Conservation (phyloP, 2,797 vertebrate genomes). For the Sternotherus odoratus region DNA sequence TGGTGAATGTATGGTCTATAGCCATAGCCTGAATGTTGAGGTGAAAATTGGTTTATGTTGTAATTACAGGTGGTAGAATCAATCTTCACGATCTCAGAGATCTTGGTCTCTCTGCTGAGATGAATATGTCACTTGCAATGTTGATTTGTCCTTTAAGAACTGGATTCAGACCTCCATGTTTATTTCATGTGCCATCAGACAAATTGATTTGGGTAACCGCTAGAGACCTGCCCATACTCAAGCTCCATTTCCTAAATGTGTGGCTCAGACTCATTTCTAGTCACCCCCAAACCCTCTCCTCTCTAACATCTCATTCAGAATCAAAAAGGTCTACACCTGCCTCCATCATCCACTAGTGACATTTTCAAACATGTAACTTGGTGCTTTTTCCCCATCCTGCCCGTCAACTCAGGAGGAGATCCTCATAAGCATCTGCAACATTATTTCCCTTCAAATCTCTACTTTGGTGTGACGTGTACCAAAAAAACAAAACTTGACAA, state of each 20-base stretch:
- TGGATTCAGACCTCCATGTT: neutral
- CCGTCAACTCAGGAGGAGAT: neutral
- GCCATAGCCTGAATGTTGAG: neutral
- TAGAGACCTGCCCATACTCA: neutral
- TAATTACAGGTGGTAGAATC: neutral
- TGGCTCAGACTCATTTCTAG: neutral
- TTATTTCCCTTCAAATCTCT: too few relatives aligned
- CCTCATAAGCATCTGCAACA: neutral
- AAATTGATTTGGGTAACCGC: neutral
- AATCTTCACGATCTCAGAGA: neutral
- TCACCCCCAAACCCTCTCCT: neutral
- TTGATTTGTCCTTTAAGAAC: neutral
- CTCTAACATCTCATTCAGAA: neutral
- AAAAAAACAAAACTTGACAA: neutral
- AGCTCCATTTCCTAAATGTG: neutral
- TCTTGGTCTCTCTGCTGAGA: neutral
- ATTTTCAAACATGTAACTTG: neutral
- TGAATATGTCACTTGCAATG: neutral
- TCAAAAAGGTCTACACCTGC: neutral
- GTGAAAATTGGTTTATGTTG: neutral
- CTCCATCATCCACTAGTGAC: neutral
- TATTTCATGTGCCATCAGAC: neutral
- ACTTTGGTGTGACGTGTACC: neutral
- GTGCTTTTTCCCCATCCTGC: neutral
- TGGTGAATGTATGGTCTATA: neutral